These are phyloP conservation scores for Papilio aristodemus DNA, from an alignment of 1,140 invertebrate genomes.

Conservation along the genomic window DNA sequence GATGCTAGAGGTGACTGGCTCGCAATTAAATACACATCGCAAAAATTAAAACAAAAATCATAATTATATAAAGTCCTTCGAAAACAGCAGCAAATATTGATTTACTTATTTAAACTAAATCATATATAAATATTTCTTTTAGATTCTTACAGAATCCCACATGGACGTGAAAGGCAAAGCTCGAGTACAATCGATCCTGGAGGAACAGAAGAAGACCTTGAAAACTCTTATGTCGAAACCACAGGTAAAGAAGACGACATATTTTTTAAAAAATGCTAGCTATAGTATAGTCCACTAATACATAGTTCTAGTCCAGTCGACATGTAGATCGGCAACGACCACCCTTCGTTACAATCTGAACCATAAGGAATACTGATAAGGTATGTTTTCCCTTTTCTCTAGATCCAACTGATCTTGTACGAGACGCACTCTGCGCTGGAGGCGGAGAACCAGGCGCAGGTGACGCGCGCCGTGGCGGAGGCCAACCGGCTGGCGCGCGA, in stretches of 20 bases:
- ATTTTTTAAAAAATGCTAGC: no score
- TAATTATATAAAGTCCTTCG: no score
- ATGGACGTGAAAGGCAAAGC: conserved; percentile 81
- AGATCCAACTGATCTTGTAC: conserved; percentile 86
- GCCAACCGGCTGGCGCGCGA: conserved; percentile 83
- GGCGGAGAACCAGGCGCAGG: conserved; percentile 84
- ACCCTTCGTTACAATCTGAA: no score
- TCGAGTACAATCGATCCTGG: conserved; percentile 82
- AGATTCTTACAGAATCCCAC: conserved; percentile 84
- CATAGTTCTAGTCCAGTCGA: no score
- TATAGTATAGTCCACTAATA: no score
- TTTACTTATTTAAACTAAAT: neutral
- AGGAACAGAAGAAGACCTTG: conserved; percentile 85
- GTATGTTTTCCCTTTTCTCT: no score
- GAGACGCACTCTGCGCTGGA: conserved; percentile 86
- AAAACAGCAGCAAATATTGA: neutral
- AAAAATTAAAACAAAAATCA: no score
- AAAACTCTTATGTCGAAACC: conserved; percentile 85
- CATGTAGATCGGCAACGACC: no score
- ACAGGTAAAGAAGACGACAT: no score
- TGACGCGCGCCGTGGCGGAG: conserved; percentile 81
- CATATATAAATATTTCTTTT: conserved; percentile 24
- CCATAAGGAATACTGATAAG: neutral
- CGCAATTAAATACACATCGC: no score
- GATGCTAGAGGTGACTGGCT: conserved; percentile 83